A percentile compares a stretch with the other conserved stretches of the same genome.
These are phyloP conservation scores for Euplexia lucipara DNA, from an alignment of 2,888 invertebrate species.

Conservation along the genomic window DNA sequence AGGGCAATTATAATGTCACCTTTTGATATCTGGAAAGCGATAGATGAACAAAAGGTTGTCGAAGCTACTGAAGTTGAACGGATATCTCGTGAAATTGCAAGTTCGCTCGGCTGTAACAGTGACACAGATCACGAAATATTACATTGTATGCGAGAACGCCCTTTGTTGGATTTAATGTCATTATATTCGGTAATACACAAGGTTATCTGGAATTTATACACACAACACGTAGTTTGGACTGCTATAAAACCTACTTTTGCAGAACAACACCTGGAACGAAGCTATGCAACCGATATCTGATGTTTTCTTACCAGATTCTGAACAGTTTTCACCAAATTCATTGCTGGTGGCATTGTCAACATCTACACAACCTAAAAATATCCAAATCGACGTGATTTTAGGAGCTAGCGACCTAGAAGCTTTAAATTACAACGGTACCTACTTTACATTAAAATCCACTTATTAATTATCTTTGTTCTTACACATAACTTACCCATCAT, in stretches of 20 bases:
- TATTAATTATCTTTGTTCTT: too few species aligned
- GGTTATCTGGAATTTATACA: slow-evolving; percentile 15
- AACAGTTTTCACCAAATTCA: slow-evolving; percentile 91
- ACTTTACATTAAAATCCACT: background rate
- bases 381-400: slow-evolving; percentile 92
- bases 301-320: slow-evolving; percentile 90
- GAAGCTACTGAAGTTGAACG: slow-evolving; percentile 79
- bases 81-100: slow-evolving; percentile 91
- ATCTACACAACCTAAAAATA: slow-evolving; percentile 85
- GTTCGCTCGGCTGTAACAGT: slow-evolving; percentile 88
- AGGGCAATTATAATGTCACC: slow-evolving; percentile 93
- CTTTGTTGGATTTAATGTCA: slow-evolving; percentile 91
- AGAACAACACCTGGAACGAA: slow-evolving; percentile 91
- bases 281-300: slow-evolving; percentile 92
- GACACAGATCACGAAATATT: slow-evolving; percentile 89
- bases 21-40: slow-evolving; percentile 83
- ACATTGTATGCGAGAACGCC: slow-evolving; percentile 92
- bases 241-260: slow-evolving; percentile 53
- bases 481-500: too few species aligned
- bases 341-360: slow-evolving; percentile 90
- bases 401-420: slow-evolving; percentile 93
- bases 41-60: slow-evolving; percentile 70
- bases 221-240: slow-evolving; percentile 8
- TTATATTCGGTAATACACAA: slow-evolving; percentile 77
- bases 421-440: slow-evolving; percentile 90